These are phyloP conservation scores for Chrysopilus asiliformis DNA, from an alignment of 2,888 invertebrate species.

Conservation along the genomic window DNA sequence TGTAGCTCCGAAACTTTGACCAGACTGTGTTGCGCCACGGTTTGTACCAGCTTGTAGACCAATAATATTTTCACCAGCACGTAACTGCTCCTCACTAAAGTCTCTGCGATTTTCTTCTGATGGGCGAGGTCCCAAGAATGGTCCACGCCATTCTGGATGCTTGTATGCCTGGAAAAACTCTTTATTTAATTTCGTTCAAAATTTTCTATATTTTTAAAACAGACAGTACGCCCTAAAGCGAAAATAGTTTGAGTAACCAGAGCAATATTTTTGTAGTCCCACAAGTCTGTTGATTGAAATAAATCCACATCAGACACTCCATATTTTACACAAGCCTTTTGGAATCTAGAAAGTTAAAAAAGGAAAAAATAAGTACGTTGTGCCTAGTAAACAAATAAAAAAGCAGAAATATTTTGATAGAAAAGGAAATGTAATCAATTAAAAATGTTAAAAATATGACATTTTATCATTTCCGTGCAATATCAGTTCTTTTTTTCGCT, in stretches of 20 bases:
- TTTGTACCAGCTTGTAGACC: constrained; percentile 81
- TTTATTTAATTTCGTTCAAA: neutral
- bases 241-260: constrained; percentile 78
- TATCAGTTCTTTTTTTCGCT: too few relatives aligned
- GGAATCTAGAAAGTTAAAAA: constrained; percentile 60
- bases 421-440: too few relatives aligned
- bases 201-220: constrained; percentile 16
- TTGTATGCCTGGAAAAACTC: constrained; percentile 47
- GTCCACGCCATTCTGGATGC: constrained; percentile 75
- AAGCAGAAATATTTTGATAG: too few relatives aligned
- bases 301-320: constrained; percentile 78
- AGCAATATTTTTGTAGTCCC: constrained; percentile 80
- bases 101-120: constrained; percentile 71
- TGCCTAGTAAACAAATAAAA: too few relatives aligned
- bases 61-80: constrained; percentile 72
- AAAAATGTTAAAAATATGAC: too few relatives aligned
- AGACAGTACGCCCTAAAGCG: constrained; percentile 74
- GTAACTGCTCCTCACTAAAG: constrained; percentile 67
- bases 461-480: too few relatives aligned
- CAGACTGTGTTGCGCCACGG: constrained; percentile 71
- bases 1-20: constrained; percentile 75
- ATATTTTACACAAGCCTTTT: constrained; percentile 65
- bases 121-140: constrained; percentile 70
- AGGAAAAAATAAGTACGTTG: too few relatives aligned
- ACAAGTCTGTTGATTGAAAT: constrained; percentile 85